Conservation (phyloP, 2,888 invertebrate genomes). For the Chrysolina americana region DNA sequence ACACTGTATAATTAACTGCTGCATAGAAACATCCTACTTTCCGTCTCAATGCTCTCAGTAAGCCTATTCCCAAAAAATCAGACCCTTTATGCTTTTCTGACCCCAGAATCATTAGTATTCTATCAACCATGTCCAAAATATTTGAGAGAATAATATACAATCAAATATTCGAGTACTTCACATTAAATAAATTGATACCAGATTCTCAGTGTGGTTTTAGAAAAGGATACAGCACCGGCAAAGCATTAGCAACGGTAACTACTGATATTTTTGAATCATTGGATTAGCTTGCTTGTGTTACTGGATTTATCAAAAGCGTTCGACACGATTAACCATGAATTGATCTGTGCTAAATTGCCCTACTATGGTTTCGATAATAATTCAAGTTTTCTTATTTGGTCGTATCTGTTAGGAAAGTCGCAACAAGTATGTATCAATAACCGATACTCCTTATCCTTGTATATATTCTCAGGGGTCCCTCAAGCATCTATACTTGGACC, state of each 20-base stretch:
- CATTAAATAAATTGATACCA: not conserved
- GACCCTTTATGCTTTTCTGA: too few relatives aligned
- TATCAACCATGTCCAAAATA: too few relatives aligned
- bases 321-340: not conserved
- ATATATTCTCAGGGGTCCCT: too few relatives aligned
- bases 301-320: not conserved
- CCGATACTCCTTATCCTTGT: too few relatives aligned
- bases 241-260: constrained; percentile 55
- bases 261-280: constrained; percentile 42
- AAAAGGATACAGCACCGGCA: constrained; percentile 48
- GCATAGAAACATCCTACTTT: too few relatives aligned
- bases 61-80: too few relatives aligned
- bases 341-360: not conserved
- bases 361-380: not conserved
- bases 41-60: too few relatives aligned
- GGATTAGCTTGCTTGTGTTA: not conserved
- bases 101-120: too few relatives aligned
- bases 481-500: not conserved
- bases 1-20: too few relatives aligned
- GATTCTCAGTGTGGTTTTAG: constrained; percentile 36
- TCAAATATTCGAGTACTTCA: constrained; percentile 8
- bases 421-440: too few relatives aligned
- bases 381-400: too few relatives aligned
- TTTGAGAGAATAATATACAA: not conserved
- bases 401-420: too few relatives aligned